Conservation (phyloP, 2,888 invertebrate species). For the Lepidochrysops patricia region DNA sequence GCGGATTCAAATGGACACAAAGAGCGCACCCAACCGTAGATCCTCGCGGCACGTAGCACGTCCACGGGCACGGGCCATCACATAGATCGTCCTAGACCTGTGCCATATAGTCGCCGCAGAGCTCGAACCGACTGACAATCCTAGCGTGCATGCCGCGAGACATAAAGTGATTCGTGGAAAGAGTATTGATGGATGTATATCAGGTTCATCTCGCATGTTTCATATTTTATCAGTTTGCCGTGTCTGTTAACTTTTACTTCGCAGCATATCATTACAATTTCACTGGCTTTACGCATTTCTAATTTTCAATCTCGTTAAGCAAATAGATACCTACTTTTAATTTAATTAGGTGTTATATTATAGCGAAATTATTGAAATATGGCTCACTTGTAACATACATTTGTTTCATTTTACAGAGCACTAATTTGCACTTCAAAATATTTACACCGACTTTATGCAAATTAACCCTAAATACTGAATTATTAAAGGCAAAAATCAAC, state of each 20-base stretch:
- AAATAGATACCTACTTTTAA: no score
- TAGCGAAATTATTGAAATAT: neutral
- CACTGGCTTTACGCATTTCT: constrained; percentile 11
- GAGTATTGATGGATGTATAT: constrained; percentile 54
- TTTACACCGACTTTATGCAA: neutral
- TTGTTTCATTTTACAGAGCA: neutral
- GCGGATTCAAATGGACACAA: constrained; percentile 46
- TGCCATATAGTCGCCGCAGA: neutral
- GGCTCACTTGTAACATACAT: neutral
- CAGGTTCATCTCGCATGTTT: constrained; percentile 35
- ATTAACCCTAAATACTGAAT: no score
- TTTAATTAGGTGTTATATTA: neutral
- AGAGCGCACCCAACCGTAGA: constrained; percentile 55
- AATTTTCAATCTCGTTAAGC: constrained; percentile 3
- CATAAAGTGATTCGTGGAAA: constrained; percentile 17
- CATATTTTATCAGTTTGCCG: constrained; percentile 4
- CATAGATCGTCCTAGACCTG: neutral
- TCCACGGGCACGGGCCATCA: neutral
- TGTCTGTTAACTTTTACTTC: constrained; percentile 7
- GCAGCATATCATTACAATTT: constrained; percentile 9
- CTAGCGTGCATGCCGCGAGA: neutral
- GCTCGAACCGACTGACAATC: neutral
- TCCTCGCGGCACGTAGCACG: constrained; percentile 43
- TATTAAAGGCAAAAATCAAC: no score
- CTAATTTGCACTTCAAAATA: neutral